phyloP scores from a whole-genome alignment of 2,113 vertebrate genomes.

The Struthio camelus region DNA sequence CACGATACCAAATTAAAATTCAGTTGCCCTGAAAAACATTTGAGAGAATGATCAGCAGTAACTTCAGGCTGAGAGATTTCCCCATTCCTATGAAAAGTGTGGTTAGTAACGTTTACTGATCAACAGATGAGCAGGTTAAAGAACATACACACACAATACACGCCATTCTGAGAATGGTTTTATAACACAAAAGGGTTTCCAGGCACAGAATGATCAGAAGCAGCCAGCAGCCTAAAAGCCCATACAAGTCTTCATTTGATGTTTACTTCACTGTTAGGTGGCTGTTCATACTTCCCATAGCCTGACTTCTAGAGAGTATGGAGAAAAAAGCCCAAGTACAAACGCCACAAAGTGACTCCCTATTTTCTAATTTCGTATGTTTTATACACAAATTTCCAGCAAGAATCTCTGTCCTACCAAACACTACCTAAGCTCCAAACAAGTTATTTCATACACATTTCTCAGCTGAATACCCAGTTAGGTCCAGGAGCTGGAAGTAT shows the following conservation, averaged over 20 bases:
- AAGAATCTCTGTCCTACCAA: not conserved
- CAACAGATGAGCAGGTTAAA: not conserved
- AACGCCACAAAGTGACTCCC: not conserved
- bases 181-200: not conserved
- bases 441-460: not conserved
- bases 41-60: not conserved
- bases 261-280: not conserved
- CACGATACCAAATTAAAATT: not conserved
- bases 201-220: not conserved
- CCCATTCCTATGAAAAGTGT: not conserved
- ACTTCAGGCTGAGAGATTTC: not conserved
- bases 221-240: not conserved
- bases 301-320: not conserved
- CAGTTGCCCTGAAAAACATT: not conserved
- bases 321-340: not conserved
- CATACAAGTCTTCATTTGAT: not conserved
- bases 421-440: not conserved
- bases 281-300: not conserved
- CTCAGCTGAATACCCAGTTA: not conserved
- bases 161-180: not conserved
- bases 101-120: not conserved
- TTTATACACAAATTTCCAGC: not conserved
- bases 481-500: not conserved
- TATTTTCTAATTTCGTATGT: not conserved
- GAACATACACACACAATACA: not conserved